Percentiles rank a stretch among this genome's conserved stretches.
phyloP scores from a whole-genome alignment of 2,113 vertebrate genomes.

The Scalopus aquaticus region DNA sequence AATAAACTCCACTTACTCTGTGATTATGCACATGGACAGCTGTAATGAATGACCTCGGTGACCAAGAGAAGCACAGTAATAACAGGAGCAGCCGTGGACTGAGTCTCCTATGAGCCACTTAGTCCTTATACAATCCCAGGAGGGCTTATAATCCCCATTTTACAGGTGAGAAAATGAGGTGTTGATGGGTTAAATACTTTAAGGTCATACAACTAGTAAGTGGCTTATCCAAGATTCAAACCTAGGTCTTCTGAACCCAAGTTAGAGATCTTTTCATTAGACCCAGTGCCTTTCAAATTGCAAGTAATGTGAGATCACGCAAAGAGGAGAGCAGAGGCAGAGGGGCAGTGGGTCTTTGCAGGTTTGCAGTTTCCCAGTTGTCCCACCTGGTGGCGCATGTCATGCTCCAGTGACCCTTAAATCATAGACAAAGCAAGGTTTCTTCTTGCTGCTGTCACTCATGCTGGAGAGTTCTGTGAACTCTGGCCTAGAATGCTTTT shows the following conservation, averaged over 20 bases:
- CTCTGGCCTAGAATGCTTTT: background rate
- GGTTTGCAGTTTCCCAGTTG: background rate
- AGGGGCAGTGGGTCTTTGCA: background rate
- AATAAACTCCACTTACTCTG: constrained; percentile 39
- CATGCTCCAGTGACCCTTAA: background rate
- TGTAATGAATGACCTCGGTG: background rate
- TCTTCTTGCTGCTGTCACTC: background rate
- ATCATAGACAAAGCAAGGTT: background rate
- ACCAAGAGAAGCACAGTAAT: background rate
- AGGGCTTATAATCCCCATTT: background rate
- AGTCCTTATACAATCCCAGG: background rate
- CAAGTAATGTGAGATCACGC: background rate
- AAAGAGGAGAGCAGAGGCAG: background rate
- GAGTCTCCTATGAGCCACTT: background rate
- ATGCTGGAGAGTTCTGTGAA: background rate
- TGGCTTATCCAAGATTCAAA: background rate
- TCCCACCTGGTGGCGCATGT: background rate
- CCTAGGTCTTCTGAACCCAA: background rate
- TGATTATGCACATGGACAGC: background rate
- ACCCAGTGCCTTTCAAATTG: background rate
- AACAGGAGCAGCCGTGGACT: accelerated
- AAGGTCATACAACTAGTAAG: background rate
- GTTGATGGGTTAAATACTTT: background rate
- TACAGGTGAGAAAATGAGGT: background rate
- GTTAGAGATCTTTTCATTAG: background rate